Evolutionary conservation across 2,113 vertebrate species (phyloP).

Genomic region (Hyperoodon ampullatus): DNA sequence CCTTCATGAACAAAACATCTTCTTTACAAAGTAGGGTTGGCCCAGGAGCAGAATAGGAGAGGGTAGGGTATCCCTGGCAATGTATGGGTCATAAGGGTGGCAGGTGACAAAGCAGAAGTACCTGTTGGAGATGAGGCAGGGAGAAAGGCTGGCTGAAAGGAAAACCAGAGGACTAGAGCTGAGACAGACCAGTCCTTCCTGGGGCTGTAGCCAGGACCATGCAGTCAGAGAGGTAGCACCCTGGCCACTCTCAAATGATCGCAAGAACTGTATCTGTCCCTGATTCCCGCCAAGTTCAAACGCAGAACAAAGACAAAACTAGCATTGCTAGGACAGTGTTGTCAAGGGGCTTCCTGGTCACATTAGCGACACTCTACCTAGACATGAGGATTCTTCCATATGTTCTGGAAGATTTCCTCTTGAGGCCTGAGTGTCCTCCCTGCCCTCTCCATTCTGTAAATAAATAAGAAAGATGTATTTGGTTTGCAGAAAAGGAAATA

Average conservation of each 20-base stretch:
- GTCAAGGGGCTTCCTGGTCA: background rate
- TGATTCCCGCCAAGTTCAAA: background rate
- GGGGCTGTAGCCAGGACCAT: background rate
- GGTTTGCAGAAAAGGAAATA: conserved; percentile 29
- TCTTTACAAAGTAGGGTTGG: conserved; percentile 6
- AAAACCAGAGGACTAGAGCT: background rate
- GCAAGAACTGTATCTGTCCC: background rate
- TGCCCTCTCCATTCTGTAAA: conserved; percentile 45
- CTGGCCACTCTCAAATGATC: background rate
- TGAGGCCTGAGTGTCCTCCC: background rate
- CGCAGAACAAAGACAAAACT: background rate
- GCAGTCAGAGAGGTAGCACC: background rate
- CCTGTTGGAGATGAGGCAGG: background rate
- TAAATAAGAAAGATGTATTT: conserved; percentile 38
- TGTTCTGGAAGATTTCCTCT: conserved; percentile 40
- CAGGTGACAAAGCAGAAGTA: background rate
- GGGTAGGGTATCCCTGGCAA: background rate
- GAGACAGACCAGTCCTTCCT: background rate
- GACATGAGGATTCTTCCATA: background rate
- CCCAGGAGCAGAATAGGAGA: background rate
- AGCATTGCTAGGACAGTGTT: background rate
- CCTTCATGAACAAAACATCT: background rate
- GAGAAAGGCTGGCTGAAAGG: background rate
- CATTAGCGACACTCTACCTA: background rate
- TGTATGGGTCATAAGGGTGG: background rate